Evolutionary conservation across 2,113 vertebrate species (phyloP), one percentile per base, ranked within the genome.

Genomic region (Carettochelys insculpta): DNA sequence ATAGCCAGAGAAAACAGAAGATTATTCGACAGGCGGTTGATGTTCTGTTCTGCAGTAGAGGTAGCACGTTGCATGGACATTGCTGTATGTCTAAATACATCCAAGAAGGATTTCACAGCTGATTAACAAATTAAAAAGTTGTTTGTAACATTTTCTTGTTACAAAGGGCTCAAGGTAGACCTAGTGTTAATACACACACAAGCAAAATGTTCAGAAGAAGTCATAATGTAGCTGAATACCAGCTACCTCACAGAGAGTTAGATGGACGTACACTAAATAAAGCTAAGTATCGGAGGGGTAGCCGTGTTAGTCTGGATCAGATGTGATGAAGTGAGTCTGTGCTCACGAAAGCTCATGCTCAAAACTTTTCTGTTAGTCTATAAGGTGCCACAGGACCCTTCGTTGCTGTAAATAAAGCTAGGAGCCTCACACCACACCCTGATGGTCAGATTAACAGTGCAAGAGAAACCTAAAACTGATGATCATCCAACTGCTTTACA

Each of bases 391-490:
- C n/a, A n/a, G n/a, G n/a, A n/a, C n/a, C n/a, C n/a, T n/a, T n/a
- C n/a, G n/a, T n/a, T n/a, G n/a, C n/a, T n/a, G 71, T 86, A 77
- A 71, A 31, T 51, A 43, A 73, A 38, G 41, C 43, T 43, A 4
- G 13, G 11, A 43, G 20, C 65, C 38, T 25, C 6, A 71, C 41
- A 43, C 41, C 41, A 27, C 43, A 24, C 11, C 34, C 61, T 65
- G 34, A 65, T 20, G 71, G 34, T 82, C 83, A 71, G 88, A 82
- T 52, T 80, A 95, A 77, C 78, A 19, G 3, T 7, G 38, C 31
- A n/a, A 90, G 22, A 8, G 88, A 86, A 96, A 85, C 34, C 86
- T 38, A 48, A 76, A 86, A 52, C 25, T 45, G 84, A 94, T 82
- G 8, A 13, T 31, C 77, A 77, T 79, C 43, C 77, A 76, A 77